Conservation (phyloP, 2,113 vertebrate genomes). For the Etheostoma cragini region DNA sequence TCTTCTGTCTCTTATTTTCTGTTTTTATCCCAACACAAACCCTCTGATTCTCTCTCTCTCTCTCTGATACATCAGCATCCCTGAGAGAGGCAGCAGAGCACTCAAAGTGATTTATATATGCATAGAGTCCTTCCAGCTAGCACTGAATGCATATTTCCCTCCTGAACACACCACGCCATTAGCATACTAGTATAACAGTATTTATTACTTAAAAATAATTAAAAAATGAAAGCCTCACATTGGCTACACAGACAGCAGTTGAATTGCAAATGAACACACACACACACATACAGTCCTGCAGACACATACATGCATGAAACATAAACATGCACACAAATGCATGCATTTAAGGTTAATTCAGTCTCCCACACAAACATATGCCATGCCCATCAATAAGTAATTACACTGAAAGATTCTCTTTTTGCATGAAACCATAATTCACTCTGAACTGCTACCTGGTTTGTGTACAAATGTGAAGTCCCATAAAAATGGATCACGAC, state of each 20-base stretch:
- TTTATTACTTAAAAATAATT: neutral
- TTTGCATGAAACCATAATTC: slow-evolving; percentile 6
- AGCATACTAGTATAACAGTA: slow-evolving; percentile 38
- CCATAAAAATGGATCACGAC: neutral
- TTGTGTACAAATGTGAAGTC: slow-evolving; percentile 22
- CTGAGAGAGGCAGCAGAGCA: slow-evolving; percentile 63
- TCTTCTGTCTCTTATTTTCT: slow-evolving; percentile 8
- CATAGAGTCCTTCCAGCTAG: slow-evolving; percentile 40
- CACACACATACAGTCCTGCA: neutral
- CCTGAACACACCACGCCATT: slow-evolving; percentile 51
- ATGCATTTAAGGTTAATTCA: no score
- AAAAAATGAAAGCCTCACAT: slow-evolving; percentile 27
- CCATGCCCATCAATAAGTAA: slow-evolving; percentile 36
- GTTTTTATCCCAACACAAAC: slow-evolving; percentile 25
- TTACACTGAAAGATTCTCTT: slow-evolving; percentile 8
- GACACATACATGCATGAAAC: slow-evolving; percentile 2
- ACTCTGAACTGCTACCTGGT: slow-evolving; percentile 2
- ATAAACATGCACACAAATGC: slow-evolving; percentile 23
- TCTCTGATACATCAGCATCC: slow-evolving; percentile 57
- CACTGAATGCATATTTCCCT: slow-evolving; percentile 59
- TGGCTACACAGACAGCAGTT: slow-evolving; percentile 8
- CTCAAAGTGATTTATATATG: slow-evolving; percentile 69
- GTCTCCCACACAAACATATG: slow-evolving; percentile 3
- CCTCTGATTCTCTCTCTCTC: slow-evolving; percentile 19
- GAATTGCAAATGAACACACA: slow-evolving; percentile 34